Base-by-base conservation (phyloP, 2,888 invertebrate genomes). In the Stenodema calcarata region DNA sequence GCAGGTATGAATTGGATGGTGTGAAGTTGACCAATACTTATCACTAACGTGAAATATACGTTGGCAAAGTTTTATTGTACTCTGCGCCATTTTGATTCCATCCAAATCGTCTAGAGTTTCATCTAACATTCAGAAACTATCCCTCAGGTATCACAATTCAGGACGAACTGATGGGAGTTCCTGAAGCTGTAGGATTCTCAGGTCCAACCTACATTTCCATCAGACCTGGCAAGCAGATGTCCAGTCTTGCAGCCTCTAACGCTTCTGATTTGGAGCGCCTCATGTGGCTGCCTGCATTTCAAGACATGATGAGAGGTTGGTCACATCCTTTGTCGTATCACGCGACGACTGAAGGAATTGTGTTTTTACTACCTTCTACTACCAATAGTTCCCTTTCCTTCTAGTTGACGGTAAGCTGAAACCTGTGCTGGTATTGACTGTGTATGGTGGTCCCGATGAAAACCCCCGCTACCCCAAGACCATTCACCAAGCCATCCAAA, bases 131-230 rank as follows among this genome's bases (percentile, higher is more conserved):
- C 18, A 89, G 81, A 9, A 54, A 62, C 23, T 1, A 0, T 62
- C 62, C 7, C 16, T 27, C 23, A 62, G 62, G 78, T 23, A 88
- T 90, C 62, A 85, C 76, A 54, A 89, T 91, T 7, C 89, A 89
- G 70, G 75, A 79, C 27, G 88, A 90, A 88, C 88, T 87, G 50
- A 69, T 89, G 87, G 90, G 90, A 78, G 87, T 89, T 73, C 89
- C 89, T 87, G 86, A 90, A 89, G 90, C 90, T 78, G 91, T 91
- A 41, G 84, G 89, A 42, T 91, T 91, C 87, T 90, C 89, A 86
- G 92, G 91, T 16, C 91, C 92, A 81, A 92, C 91, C 82, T 91
- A 91, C 89, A 89, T 92, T 69, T 90, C 91, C 11, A 90, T 91
- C 16, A 69, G 90, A 16, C 89, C 89, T 83, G 90, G 89, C 2